Evolutionary conservation across 2,113 vertebrate genomes (phyloP).

Genomic region (Nothoprocta pentlandii): DNA sequence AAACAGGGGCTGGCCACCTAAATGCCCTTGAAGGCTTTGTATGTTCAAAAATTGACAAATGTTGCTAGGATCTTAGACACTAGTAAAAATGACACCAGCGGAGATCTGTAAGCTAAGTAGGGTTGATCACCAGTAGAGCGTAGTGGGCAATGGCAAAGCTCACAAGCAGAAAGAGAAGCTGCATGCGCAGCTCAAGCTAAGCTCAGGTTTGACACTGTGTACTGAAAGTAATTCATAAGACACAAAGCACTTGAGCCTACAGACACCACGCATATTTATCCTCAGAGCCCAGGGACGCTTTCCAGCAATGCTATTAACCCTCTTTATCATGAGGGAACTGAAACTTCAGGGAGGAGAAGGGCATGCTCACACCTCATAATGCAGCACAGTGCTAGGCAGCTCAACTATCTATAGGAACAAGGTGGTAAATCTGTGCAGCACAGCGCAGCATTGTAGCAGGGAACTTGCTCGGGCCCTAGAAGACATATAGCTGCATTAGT

Average conservation of each 20-base stretch:
- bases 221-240: background rate
- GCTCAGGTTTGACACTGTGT: background rate
- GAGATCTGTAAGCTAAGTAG: rapidly evolving
- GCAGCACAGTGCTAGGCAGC: background rate
- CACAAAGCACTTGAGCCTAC: background rate
- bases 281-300: background rate
- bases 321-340: background rate
- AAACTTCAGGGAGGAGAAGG: background rate
- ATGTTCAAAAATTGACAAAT: background rate
- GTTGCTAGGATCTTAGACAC: background rate
- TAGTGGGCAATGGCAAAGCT: background rate
- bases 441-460: background rate
- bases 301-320: conserved; percentile 5
- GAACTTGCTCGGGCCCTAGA: background rate
- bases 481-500: background rate
- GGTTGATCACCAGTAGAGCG: background rate
- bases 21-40: background rate
- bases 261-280: background rate
- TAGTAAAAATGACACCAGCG: background rate
- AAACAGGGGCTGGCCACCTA: background rate
- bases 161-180: background rate
- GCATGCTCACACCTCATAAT: rapidly evolving
- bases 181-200: background rate
- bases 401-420: background rate
- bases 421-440: background rate